Percentiles rank a stretch among this genome's conserved stretches.
phyloP scores from a whole-genome alignment of 2,113 vertebrate genomes.

The Aegithalos caudatus region DNA sequence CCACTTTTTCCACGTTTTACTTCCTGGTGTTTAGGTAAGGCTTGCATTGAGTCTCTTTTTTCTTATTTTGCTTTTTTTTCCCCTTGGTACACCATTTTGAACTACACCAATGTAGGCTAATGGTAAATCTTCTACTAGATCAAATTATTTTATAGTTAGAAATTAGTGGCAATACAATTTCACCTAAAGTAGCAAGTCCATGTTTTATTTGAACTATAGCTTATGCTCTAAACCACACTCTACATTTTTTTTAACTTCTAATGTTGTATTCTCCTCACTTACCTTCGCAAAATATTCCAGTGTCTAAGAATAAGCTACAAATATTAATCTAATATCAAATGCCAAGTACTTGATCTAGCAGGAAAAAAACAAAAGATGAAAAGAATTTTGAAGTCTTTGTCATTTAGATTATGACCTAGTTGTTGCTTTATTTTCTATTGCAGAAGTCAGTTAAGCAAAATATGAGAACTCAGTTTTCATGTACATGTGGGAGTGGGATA shows the following conservation, averaged over 20 bases:
- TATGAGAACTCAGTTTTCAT: not conserved
- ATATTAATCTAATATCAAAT: not conserved
- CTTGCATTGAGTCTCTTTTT: not conserved
- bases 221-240: not conserved
- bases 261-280: not conserved
- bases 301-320: not conserved
- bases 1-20: not conserved
- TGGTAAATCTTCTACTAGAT: not conserved
- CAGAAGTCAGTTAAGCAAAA: not conserved
- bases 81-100: not conserved
- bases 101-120: not conserved
- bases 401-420: not conserved
- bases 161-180: not conserved
- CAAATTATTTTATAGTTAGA: not conserved
- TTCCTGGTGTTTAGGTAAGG: not conserved
- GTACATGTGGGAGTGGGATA: not conserved
- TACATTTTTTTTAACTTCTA: not conserved
- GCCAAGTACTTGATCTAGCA: not conserved
- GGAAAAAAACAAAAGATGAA: not conserved
- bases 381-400: not conserved
- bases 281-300: not conserved
- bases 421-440: slow-evolving; percentile 6
- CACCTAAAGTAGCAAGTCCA: not conserved
- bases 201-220: not conserved
- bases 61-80: not conserved